Base-by-base conservation (phyloP, 53 echinoderm and acorn worm genomes). In the Arbacia lixula region DNA sequence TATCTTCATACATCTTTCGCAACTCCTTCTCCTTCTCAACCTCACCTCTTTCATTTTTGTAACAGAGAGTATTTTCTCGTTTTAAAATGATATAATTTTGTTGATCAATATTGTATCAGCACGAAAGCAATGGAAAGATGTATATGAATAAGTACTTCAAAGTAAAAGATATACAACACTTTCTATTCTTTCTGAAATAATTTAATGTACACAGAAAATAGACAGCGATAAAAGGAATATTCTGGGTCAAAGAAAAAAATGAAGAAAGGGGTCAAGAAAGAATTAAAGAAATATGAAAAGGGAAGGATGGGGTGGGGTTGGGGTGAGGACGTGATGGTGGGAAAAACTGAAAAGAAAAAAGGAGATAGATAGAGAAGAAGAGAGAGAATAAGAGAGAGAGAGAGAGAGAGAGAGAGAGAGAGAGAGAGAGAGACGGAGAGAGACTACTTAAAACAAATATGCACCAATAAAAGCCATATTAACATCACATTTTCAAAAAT, bases 331-430 rank as follows among this genome's bases (percentile, higher is more conserved):
- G 38, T n/a, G 38, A 37, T 20, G 38, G n/a, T n/a, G n/a, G n/a
- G n/a, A n/a, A n/a, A n/a, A n/a, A n/a, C n/a, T n/a, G 66, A 66
- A 12, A 66, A 24, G 31, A 22, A 39, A 19, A 5, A 22, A 2
- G 14, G 66, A 37, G 16, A 14, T 21, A 66, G 37, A 12, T 6
- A 32, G 12, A 63, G 27, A 3, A 5, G 16, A 38, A 0, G 67
- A 39, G 67, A 67, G 61, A 1, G 29, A 61, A 32, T 6, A 55
- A 55, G 25, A 61, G 61, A 29, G 25, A 28, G 61, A n/a, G 61
- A 28, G 61, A 28, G 33, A 28, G 61, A n/a, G 9, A 22, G 62
- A 62, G 62, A 62, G 62, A 62, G 62, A 22, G 62, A 67, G 41
- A 40, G 39, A 8, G 16, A 12, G 30, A 32, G 17, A 41, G 41